Base-by-base conservation (phyloP, 1,140 invertebrate genomes). In the Brachionus angularis region DNA sequence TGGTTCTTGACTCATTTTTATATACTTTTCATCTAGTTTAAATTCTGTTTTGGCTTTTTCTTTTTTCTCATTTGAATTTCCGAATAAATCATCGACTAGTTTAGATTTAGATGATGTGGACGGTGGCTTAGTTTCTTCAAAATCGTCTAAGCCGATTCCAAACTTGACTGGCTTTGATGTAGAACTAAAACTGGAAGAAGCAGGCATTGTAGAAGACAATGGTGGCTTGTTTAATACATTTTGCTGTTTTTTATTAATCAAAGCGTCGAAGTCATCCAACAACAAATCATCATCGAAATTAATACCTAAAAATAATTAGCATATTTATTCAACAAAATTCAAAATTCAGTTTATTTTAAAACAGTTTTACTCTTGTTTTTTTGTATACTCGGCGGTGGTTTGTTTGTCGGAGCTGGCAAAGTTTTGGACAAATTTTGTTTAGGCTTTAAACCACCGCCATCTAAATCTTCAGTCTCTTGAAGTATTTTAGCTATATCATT, bases 341-440 rank as follows among this genome's bases (percentile, higher is more conserved):
- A 27, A 31, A 53, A n/a, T 53, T 36, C 16, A 18, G 18, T 58
- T 58, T 58, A 5, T 18, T 34, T 36, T 16, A 18, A 12, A n/a
- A n/a, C n/a, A n/a, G n/a, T n/a, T n/a, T n/a, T n/a, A n/a, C n/a
- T n/a, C n/a, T n/a, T n/a, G n/a, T n/a, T n/a, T n/a, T n/a, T n/a
- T n/a, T n/a, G n/a, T n/a, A n/a, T n/a, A n/a, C n/a, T n/a, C n/a
- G n/a, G n/a, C n/a, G n/a, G n/a, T n/a, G n/a, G n/a, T n/a, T n/a
- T n/a, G n/a, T n/a, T n/a, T n/a, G 31, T 21, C 10, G 34, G 27
- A 58, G 23, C 29, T 50, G 53, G 53, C 29, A 36, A 16, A 8
- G 53, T 58, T 16, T 58, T n/a, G 1, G 53, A 58, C n/a, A 58
- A 58, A 58, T 58, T 58, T 39, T n/a, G 53, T 34, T 36, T 58